Percentiles rank a stretch among this genome's conserved stretches.
These are phyloP conservation scores for Drosophila murphyi DNA, from an alignment of 1,140 invertebrate genomes.

Conservation along the genomic window DNA sequence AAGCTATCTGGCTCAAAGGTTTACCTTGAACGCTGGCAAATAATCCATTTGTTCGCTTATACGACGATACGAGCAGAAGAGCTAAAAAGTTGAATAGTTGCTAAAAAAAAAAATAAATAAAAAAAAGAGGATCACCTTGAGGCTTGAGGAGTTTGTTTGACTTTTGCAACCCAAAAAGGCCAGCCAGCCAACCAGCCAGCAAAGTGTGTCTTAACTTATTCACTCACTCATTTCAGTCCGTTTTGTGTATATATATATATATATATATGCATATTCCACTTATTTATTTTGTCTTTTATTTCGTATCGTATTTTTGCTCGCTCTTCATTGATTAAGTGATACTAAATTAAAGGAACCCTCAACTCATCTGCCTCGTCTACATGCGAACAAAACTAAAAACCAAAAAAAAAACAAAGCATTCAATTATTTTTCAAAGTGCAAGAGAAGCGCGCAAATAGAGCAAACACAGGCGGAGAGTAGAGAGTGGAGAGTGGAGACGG, in stretches of 20 bases:
- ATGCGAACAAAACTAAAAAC: not conserved
- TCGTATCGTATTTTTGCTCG: not conserved
- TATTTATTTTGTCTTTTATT: not conserved
- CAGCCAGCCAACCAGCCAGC: not conserved
- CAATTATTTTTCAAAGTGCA: slow-evolving; percentile 31
- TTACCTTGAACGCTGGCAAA: slow-evolving; percentile 31
- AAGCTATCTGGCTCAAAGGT: slow-evolving; percentile 4
- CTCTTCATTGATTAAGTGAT: slow-evolving; percentile 19
- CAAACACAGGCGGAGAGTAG: not conserved
- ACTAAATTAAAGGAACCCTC: slow-evolving; percentile 1
- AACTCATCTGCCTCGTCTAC: not conserved
- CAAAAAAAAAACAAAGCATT: not conserved
- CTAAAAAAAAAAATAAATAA: not conserved
- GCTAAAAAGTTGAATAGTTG: slow-evolving; percentile 34
- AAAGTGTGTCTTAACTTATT: slow-evolving; percentile 16
- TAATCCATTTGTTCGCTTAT: slow-evolving; percentile 32
- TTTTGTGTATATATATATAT: not conserved
- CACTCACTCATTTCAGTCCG: slow-evolving; percentile 11
- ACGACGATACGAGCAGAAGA: slow-evolving; percentile 13
- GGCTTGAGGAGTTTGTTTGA: slow-evolving; percentile 34
- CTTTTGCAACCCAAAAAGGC: slow-evolving; percentile 43
- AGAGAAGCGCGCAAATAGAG: slow-evolving; percentile 8
- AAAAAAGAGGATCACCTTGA: slow-evolving; percentile 49
- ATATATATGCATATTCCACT: not conserved
- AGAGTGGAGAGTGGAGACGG: not conserved